A percentile compares a stretch with the other conserved stretches of the same genome.
These are phyloP conservation scores for Dascyllus trimaculatus DNA, from an alignment of 2,113 vertebrate species.

Conservation along the genomic window DNA sequence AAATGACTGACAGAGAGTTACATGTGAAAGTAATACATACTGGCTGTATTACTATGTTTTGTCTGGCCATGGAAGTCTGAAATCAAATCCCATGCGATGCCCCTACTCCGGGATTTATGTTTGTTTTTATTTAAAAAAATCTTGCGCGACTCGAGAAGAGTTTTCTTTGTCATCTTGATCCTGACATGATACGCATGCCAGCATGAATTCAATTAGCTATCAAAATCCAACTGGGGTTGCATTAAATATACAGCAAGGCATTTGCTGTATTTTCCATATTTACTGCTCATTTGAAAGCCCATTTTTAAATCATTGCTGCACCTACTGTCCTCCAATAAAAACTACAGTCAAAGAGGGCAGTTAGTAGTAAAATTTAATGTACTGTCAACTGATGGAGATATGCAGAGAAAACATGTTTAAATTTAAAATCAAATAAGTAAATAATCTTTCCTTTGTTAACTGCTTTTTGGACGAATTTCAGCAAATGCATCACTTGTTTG, in stretches of 20 bases:
- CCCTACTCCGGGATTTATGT: background rate
- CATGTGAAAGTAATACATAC: background rate
- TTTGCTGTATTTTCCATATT: constrained; percentile 5
- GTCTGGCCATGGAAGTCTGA: background rate
- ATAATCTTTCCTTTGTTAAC: constrained; percentile 22
- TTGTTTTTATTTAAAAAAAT: too few species aligned
- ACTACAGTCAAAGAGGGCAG: background rate
- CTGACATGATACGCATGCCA: background rate
- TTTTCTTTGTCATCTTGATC: too few species aligned
- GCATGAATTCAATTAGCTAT: constrained; percentile 16
- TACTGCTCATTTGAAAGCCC: background rate
- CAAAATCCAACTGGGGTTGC: background rate
- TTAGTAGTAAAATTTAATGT: background rate
- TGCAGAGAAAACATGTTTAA: constrained; percentile 1
- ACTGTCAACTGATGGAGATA: background rate
- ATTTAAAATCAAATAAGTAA: constrained; percentile 4
- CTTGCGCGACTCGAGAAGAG: too few species aligned
- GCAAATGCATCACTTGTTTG: constrained; percentile 45
- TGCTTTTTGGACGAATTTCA: constrained; percentile 45
- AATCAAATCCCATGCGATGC: background rate
- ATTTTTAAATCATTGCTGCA: constrained; percentile 4
- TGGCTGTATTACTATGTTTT: background rate
- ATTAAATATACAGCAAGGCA: background rate
- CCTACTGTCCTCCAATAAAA: background rate
- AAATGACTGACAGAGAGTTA: constrained; percentile 5